Conservation (phyloP, 1,140 invertebrate genomes). For the Littorina saxatilis region DNA sequence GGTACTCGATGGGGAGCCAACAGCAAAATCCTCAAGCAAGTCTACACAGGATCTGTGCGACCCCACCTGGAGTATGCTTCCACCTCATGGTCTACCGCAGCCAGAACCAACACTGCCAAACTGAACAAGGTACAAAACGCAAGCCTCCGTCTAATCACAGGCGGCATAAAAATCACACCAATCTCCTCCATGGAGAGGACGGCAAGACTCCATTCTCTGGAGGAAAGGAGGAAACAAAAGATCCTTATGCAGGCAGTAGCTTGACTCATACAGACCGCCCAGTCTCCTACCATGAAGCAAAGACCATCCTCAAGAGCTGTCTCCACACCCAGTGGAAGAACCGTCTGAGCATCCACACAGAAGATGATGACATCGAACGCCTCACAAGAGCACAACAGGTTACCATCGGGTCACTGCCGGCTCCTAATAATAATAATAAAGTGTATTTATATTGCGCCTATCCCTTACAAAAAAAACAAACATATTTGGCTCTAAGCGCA, state of each 20-base stretch:
- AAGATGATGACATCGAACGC: no score
- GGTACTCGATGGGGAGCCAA: neutral
- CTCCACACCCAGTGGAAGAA: no score
- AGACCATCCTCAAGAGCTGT: no score
- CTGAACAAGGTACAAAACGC: slow-evolving; percentile 2
- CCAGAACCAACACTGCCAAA: neutral
- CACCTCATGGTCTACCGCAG: neutral
- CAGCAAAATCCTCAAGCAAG: neutral
- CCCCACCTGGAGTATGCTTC: neutral
- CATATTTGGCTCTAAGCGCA: no score
- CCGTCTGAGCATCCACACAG: no score
- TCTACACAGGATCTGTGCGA: neutral
- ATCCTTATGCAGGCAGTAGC: neutral
- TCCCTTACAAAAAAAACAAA: no score
- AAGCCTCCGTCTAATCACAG: neutral
- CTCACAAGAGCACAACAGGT: no score
- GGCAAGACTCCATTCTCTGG: neutral
- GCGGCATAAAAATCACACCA: neutral
- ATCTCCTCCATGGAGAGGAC: neutral
- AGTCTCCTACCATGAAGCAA: no score
- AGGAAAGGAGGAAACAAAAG: neutral
- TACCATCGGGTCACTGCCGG: no score
- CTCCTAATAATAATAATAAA: no score
- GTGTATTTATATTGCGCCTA: no score
- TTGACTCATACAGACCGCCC: no score